Conservation (phyloP, 2,888 invertebrate species). For the Anorthoa munda region DNA sequence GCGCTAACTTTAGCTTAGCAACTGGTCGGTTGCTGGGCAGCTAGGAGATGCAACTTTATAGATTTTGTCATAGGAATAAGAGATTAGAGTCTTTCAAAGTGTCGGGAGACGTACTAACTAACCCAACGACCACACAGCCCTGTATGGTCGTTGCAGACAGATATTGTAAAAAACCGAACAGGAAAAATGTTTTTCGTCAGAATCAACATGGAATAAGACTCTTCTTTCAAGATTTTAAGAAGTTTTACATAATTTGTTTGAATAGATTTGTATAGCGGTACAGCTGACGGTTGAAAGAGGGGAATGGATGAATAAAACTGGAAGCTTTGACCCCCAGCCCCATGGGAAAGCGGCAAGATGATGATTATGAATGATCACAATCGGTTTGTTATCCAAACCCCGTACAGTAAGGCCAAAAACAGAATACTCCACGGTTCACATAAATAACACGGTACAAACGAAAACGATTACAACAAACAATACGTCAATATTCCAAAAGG, state of each 20-base stretch:
- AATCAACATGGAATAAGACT: background rate
- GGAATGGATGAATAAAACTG: no score
- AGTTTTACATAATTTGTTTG: background rate
- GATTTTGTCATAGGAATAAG: constrained; percentile 4
- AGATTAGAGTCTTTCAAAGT: background rate
- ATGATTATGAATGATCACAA: no score
- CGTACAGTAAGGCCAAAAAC: background rate
- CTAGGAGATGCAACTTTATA: constrained; percentile 26
- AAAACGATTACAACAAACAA: constrained; percentile 15
- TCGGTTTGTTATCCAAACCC: background rate
- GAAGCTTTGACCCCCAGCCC: no score
- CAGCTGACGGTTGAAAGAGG: no score
- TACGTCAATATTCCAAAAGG: constrained; percentile 20
- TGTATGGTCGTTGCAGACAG: background rate
- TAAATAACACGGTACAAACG: background rate
- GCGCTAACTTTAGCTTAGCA: constrained; percentile 42
- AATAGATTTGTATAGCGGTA: no score
- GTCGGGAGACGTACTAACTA: background rate
- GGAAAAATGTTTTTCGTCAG: background rate
- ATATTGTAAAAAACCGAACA: background rate
- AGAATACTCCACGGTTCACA: background rate
- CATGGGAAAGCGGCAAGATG: no score
- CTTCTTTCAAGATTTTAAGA: background rate
- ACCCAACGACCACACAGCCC: no score
- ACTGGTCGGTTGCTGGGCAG: constrained; percentile 41